A percentile compares a stretch with the other conserved stretches of the same genome.
Evolutionary conservation across 2,888 invertebrate species (phyloP).

Genomic region (Drosophila kuntzei): DNA sequence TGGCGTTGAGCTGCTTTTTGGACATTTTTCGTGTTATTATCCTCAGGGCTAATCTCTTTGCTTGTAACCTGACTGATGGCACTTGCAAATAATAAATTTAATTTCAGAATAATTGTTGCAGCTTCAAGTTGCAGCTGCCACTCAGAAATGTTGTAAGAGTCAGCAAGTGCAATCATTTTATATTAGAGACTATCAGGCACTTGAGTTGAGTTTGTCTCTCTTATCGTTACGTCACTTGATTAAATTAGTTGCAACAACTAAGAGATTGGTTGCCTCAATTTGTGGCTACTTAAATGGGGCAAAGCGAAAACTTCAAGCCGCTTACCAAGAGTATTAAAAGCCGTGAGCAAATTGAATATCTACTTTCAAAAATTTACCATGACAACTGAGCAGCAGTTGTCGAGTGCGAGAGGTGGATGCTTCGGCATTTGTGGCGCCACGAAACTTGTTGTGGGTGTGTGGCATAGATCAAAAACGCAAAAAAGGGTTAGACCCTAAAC

Average conservation of each 20-base stretch:
- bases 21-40: slow-evolving; percentile 52
- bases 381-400: slow-evolving; percentile 56
- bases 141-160: slow-evolving; percentile 19
- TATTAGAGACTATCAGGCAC: slow-evolving; percentile 16
- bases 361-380: slow-evolving; percentile 42
- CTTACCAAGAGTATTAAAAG: slow-evolving; percentile 47
- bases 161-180: slow-evolving; percentile 32
- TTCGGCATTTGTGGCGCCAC: slow-evolving; percentile 54
- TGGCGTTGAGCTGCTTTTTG: slow-evolving; percentile 41
- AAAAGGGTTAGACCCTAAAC: slow-evolving; percentile 51
- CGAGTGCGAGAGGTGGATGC: not conserved
- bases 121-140: slow-evolving; percentile 12
- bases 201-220: not conserved
- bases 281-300: slow-evolving; percentile 54
- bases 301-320: slow-evolving; percentile 54
- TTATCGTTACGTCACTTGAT: slow-evolving; percentile 11
- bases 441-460: slow-evolving; percentile 45
- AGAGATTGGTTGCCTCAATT: slow-evolving; percentile 45
- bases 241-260: slow-evolving; percentile 41
- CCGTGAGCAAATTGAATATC: slow-evolving; percentile 64
- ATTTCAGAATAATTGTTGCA: slow-evolving; percentile 50
- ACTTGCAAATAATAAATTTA: slow-evolving; percentile 56
- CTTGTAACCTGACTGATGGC: slow-evolving; percentile 3
- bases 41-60: slow-evolving; percentile 17
- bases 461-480: slow-evolving; percentile 65